These are phyloP conservation scores for Esox lucius DNA, from an alignment of 2,797 vertebrate genomes.

Conservation along the genomic window DNA sequence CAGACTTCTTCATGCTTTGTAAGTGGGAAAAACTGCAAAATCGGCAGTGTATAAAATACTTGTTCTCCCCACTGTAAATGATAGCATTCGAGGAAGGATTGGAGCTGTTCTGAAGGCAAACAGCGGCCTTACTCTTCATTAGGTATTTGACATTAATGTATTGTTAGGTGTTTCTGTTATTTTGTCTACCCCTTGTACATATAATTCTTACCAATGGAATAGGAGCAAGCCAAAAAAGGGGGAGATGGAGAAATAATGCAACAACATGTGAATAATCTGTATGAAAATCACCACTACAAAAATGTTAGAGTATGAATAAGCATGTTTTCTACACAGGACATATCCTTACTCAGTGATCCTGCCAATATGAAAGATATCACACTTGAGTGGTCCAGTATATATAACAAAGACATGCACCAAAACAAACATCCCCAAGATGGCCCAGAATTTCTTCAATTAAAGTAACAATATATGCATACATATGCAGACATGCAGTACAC, in stretches of 20 bases:
- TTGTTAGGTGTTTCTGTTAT: too few relatives aligned
- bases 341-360: not conserved
- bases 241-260: not conserved
- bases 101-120: too few relatives aligned
- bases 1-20: too few relatives aligned
- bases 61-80: too few relatives aligned
- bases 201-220: not conserved
- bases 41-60: too few relatives aligned
- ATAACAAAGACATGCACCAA: conserved; percentile 48
- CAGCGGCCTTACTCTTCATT: too few relatives aligned
- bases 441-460: not conserved
- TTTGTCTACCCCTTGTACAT: not conserved
- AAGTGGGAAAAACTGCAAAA: too few relatives aligned
- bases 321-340: not conserved
- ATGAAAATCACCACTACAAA: not conserved
- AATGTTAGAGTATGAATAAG: not conserved
- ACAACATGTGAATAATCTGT: not conserved
- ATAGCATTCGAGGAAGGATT: too few relatives aligned
- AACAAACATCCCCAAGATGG: conserved; percentile 23
- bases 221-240: not conserved
- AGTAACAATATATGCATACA: not conserved
- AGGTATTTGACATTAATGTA: too few relatives aligned
- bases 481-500: not conserved
- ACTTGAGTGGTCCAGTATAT: not conserved
- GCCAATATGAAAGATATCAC: not conserved